Conservation (phyloP, 2,797 vertebrate species). For the Staurois parvus region DNA sequence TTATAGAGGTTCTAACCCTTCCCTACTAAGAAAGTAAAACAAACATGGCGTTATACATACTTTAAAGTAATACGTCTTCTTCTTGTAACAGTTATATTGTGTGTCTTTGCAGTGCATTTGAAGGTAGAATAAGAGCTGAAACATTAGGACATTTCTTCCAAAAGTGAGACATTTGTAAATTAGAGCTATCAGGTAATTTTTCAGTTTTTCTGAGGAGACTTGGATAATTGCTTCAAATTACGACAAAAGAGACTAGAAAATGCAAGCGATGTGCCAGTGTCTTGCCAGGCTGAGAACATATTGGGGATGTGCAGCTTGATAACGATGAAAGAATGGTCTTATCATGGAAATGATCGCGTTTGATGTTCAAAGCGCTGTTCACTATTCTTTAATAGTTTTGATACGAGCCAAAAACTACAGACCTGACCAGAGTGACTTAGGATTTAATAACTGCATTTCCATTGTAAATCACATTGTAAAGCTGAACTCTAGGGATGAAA, state of each 20-base stretch:
- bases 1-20: no score
- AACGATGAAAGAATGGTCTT: background rate
- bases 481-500: no score
- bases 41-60: no score
- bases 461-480: no score
- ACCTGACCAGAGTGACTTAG: no score
- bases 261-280: slow-evolving; percentile 1
- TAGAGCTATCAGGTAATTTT: background rate
- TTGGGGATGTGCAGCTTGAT: no score
- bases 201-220: background rate
- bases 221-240: slow-evolving; percentile 17
- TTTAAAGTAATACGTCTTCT: no score
- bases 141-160: background rate
- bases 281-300: no score
- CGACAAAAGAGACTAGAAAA: background rate
- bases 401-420: background rate
- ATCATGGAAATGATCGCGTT: background rate
- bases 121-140: background rate
- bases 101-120: background rate
- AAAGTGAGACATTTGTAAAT: slow-evolving; percentile 24
- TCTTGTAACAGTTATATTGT: no score
- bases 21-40: no score
- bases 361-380: background rate
- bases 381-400: background rate
- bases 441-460: no score